phyloP scores from a whole-genome alignment of 2,113 vertebrate genomes.

The Helogale parvula region DNA sequence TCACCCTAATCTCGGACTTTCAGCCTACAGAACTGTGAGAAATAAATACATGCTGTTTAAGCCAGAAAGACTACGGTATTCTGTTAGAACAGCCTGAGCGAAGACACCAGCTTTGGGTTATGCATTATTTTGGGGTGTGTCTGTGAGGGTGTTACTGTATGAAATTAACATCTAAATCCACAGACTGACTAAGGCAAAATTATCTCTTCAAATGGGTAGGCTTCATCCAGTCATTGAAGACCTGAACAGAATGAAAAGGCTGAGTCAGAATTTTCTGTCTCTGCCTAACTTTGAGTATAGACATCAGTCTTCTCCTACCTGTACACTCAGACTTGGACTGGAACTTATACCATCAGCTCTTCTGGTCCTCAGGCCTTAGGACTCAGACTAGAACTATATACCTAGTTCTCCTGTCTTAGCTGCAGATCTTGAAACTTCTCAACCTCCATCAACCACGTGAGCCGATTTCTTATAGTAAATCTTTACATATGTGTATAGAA shows the following conservation, averaged over 20 bases:
- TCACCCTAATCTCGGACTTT: background rate
- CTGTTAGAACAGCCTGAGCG: background rate
- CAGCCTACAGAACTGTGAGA: background rate
- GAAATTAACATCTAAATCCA: background rate
- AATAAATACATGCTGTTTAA: background rate
- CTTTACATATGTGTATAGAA: background rate
- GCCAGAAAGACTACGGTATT: background rate
- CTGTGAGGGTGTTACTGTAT: background rate
- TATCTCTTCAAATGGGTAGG: background rate
- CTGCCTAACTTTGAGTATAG: background rate
- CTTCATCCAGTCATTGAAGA: background rate
- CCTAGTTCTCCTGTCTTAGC: background rate
- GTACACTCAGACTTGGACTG: background rate
- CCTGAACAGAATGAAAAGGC: background rate
- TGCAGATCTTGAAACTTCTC: background rate
- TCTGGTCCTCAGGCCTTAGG: background rate
- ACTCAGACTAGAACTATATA: background rate
- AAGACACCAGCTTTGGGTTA: background rate
- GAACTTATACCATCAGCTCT: background rate
- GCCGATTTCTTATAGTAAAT: background rate
- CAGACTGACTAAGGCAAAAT: background rate
- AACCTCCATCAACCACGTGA: background rate
- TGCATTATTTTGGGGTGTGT: background rate
- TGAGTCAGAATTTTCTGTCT: background rate
- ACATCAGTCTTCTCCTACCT: background rate